Percentiles rank a stretch among this genome's conserved stretches.
Conservation (phyloP, 2,797 vertebrate species). For the Rhinoraja longicauda region DNA sequence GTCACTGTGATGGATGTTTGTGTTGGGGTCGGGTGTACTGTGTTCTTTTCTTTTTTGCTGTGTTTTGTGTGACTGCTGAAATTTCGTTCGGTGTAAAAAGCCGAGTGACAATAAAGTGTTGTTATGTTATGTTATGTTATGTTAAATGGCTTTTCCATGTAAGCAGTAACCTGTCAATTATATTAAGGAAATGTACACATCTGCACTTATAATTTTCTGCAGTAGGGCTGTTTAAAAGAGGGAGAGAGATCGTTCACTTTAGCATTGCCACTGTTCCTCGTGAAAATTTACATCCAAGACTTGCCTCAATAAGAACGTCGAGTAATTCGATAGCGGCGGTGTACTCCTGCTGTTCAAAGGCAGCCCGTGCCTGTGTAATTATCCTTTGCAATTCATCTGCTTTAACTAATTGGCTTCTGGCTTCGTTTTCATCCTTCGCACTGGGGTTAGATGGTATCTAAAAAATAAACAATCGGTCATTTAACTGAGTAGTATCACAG, state of each 20-base stretch:
- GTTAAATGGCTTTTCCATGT: neutral
- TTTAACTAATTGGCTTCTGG: slow-evolving; percentile 72
- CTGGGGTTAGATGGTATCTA: slow-evolving; percentile 84
- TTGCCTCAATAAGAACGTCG: slow-evolving; percentile 80
- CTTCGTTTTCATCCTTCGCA: slow-evolving; percentile 78
- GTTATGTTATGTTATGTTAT: too few species aligned
- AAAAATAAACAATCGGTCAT: slow-evolving; percentile 40
- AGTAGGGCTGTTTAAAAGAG: neutral
- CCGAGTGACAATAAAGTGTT: too few species aligned
- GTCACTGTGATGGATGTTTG: too few species aligned
- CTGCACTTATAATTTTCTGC: neutral
- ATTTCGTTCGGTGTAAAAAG: too few species aligned
- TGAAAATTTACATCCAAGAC: slow-evolving; percentile 41
- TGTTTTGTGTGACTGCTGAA: too few species aligned
- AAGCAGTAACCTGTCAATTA: neutral
- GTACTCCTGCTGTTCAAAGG: slow-evolving; percentile 68
- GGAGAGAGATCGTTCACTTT: neutral
- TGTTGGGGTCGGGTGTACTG: too few species aligned
- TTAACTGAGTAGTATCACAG: too few species aligned
- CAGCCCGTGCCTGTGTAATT: slow-evolving; percentile 62
- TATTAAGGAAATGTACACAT: neutral
- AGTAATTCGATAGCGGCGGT: slow-evolving; percentile 65
- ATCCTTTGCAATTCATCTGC: slow-evolving; percentile 84
- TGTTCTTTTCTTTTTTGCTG: too few species aligned
- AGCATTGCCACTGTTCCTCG: neutral